phyloP scores from a whole-genome alignment of 1,140 invertebrate species.

The Diabrotica virgifera region DNA sequence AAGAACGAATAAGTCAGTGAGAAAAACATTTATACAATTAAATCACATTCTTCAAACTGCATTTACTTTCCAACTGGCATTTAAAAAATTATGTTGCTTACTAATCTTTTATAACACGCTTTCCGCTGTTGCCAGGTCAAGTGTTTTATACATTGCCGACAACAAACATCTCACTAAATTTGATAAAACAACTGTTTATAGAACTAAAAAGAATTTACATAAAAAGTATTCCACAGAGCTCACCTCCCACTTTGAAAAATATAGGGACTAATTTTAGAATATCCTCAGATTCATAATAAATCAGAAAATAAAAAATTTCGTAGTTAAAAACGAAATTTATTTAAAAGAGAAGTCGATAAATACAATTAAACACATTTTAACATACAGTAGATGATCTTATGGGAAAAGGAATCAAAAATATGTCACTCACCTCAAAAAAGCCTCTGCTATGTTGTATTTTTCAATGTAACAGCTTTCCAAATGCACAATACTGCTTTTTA shows the following conservation, averaged over 20 bases:
- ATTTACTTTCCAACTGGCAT: constrained; percentile 8
- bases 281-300: constrained; percentile 6
- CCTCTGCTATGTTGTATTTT: constrained; percentile 31
- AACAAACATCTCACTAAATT: constrained; percentile 45
- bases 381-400: background rate
- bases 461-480: constrained; percentile 27
- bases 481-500: constrained; percentile 29
- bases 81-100: constrained; percentile 20
- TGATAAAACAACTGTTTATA: constrained; percentile 26
- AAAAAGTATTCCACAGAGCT: constrained; percentile 19
- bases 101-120: constrained; percentile 43
- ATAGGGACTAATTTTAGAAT: constrained; percentile 43
- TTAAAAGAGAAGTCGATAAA: background rate
- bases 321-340: background rate
- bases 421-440: constrained; percentile 47
- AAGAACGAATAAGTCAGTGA: background rate
- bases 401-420: constrained; percentile 35
- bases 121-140: constrained; percentile 47
- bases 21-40: background rate
- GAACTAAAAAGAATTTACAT: background rate
- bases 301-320: constrained; percentile 3
- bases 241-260: constrained; percentile 39
- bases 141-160: constrained; percentile 46
- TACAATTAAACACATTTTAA: background rate
- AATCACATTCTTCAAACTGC: too few species aligned